Percentiles rank a stretch among this genome's conserved stretches.
Conservation (phyloP, 2,113 vertebrate genomes). For the Eublepharis macularius region DNA sequence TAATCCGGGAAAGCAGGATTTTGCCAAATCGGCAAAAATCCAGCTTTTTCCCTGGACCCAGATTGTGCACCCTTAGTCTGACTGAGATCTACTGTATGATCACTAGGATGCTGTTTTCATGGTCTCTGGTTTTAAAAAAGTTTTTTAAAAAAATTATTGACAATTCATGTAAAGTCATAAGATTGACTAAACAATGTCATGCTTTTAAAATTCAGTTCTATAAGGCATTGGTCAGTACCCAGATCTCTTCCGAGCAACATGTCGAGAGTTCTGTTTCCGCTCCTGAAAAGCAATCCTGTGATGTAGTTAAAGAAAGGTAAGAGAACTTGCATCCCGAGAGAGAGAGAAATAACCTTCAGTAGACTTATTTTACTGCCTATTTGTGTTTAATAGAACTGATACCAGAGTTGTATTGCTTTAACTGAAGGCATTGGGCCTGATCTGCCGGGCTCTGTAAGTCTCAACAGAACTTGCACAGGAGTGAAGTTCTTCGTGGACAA, state of each 20-base stretch:
- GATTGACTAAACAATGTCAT: slow-evolving; percentile 20
- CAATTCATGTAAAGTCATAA: slow-evolving; percentile 16
- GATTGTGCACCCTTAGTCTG: too few species aligned
- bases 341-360: not conserved
- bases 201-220: slow-evolving; percentile 42
- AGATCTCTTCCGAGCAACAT: slow-evolving; percentile 20
- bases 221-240: slow-evolving; percentile 14
- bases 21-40: too few species aligned
- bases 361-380: not conserved
- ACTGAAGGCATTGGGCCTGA: not conserved
- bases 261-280: slow-evolving; percentile 45
- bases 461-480: not conserved
- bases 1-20: too few species aligned
- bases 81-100: slow-evolving; percentile 15
- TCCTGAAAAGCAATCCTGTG: slow-evolving; percentile 34
- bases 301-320: slow-evolving; percentile 38
- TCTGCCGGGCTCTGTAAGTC: not conserved
- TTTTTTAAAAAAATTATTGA: slow-evolving; percentile 15
- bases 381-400: not conserved
- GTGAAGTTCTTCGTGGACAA: not conserved
- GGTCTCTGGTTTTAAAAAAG: slow-evolving; percentile 11
- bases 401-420: slow-evolving; percentile 21
- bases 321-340: slow-evolving; percentile 9
- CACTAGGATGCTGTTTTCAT: slow-evolving; percentile 6
- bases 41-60: too few species aligned